A percentile compares a stretch with the other conserved stretches of the same genome.
phyloP scores from a whole-genome alignment of 2,113 vertebrate species.

The Raja brachyura region DNA sequence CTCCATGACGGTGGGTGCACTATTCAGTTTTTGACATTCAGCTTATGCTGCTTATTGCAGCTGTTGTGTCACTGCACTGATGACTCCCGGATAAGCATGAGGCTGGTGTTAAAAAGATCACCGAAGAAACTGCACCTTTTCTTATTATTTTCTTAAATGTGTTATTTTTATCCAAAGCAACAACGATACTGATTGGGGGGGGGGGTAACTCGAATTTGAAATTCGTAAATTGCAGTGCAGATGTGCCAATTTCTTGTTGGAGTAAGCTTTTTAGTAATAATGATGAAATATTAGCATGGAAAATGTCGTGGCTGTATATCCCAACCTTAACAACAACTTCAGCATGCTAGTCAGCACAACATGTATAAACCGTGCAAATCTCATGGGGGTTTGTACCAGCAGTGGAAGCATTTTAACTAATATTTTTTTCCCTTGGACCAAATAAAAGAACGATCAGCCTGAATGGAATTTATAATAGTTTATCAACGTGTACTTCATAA shows the following conservation, averaged over 20 bases:
- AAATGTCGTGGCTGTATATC: too few species aligned
- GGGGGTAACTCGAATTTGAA: neutral
- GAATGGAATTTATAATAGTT: neutral
- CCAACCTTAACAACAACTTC: neutral
- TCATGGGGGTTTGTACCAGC: neutral
- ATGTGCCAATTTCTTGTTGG: neutral
- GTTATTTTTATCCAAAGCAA: neutral
- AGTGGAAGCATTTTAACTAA: neutral
- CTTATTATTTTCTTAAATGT: neutral
- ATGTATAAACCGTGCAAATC: neutral
- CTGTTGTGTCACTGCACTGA: neutral
- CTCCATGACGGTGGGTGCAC: neutral
- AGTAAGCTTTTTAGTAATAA: neutral
- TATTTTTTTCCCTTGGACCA: neutral
- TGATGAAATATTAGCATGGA: neutral
- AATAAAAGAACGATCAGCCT: neutral
- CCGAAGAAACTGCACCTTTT: neutral
- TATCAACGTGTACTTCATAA: neutral
- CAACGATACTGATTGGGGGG: neutral
- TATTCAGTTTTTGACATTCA: constrained; percentile 5
- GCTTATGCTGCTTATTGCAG: neutral
- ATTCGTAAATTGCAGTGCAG: neutral
- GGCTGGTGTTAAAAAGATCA: neutral
- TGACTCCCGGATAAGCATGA: neutral
- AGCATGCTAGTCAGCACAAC: neutral